phyloP scores from a whole-genome alignment of 2,888 invertebrate species.

The Athetis lepigone region DNA sequence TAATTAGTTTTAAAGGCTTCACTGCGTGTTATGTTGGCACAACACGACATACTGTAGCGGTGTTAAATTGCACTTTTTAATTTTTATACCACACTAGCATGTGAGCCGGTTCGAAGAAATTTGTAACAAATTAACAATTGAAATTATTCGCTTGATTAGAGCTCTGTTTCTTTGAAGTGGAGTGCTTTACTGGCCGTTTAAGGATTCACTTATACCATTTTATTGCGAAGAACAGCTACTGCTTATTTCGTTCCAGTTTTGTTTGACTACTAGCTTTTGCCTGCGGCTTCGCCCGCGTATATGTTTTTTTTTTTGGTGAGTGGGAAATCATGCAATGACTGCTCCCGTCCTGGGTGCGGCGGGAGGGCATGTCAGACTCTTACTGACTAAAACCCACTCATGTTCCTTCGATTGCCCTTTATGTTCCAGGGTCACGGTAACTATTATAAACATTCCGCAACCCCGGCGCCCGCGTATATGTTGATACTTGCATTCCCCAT shows the following conservation, averaged over 20 bases:
- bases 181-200: constrained; percentile 37
- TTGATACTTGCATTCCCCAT: no score
- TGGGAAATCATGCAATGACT: no score
- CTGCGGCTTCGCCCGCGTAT: no score
- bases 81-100: constrained; percentile 78
- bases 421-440: no score
- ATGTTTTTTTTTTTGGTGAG: no score
- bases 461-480: no score
- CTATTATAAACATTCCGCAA: no score
- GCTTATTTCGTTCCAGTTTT: neutral
- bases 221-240: neutral
- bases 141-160: constrained; percentile 36
- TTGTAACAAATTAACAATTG: constrained; percentile 59
- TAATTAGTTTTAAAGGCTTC: constrained; percentile 80
- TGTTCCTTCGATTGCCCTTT: no score
- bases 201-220: neutral
- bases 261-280: neutral
- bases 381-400: no score
- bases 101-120: constrained; percentile 66
- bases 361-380: no score
- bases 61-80: constrained; percentile 81
- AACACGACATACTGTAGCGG: constrained; percentile 79
- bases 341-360: no score
- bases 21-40: constrained; percentile 74
- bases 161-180: constrained; percentile 13